Evolutionary conservation across 2,888 invertebrate species (phyloP).

Genomic region (Drosophila pegasa): DNA sequence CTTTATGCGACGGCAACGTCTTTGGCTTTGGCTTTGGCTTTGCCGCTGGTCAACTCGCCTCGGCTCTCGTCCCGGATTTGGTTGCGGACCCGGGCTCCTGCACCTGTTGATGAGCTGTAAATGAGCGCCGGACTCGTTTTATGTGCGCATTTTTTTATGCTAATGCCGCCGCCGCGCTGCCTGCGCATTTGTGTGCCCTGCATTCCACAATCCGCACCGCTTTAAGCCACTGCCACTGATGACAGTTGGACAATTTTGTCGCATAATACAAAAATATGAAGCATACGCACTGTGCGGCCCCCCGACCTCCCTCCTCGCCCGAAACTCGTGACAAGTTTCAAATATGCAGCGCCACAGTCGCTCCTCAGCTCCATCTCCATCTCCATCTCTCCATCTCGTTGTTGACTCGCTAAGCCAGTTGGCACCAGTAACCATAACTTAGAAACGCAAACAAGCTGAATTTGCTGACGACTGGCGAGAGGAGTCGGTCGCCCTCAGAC

Average conservation of each 20-base stretch:
- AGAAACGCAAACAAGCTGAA: slow-evolving; percentile 74
- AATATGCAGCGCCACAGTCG: slow-evolving; percentile 10
- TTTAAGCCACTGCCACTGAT: slow-evolving; percentile 43
- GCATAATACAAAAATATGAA: slow-evolving; percentile 49
- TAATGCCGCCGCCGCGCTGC: slow-evolving; percentile 52
- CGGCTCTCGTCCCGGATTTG: not conserved
- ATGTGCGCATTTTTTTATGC: slow-evolving; percentile 62
- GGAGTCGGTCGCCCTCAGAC: not conserved
- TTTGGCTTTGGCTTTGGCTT: slow-evolving; percentile 15
- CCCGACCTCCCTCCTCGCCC: too few relatives aligned
- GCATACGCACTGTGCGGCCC: slow-evolving; percentile 47
- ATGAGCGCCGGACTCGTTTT: slow-evolving; percentile 42
- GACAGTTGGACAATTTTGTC: slow-evolving; percentile 46
- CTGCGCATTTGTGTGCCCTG: not conserved
- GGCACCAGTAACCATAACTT: slow-evolving; percentile 77
- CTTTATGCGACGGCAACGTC: slow-evolving; percentile 42
- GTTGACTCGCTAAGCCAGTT: slow-evolving; percentile 77
- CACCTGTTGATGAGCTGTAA: slow-evolving; percentile 70
- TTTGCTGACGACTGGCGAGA: slow-evolving; percentile 59
- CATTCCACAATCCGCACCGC: slow-evolving; percentile 30
- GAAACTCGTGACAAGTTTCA: slow-evolving; percentile 16
- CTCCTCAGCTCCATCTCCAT: not conserved
- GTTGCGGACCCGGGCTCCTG: slow-evolving; percentile 9
- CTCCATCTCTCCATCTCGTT: slow-evolving; percentile 4
- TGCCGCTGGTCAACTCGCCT: slow-evolving; percentile 48